Evolutionary conservation across 2,888 invertebrate genomes (phyloP), one percentile per base, ranked within the genome.

Genomic region (Drosophila peninsularis): DNA sequence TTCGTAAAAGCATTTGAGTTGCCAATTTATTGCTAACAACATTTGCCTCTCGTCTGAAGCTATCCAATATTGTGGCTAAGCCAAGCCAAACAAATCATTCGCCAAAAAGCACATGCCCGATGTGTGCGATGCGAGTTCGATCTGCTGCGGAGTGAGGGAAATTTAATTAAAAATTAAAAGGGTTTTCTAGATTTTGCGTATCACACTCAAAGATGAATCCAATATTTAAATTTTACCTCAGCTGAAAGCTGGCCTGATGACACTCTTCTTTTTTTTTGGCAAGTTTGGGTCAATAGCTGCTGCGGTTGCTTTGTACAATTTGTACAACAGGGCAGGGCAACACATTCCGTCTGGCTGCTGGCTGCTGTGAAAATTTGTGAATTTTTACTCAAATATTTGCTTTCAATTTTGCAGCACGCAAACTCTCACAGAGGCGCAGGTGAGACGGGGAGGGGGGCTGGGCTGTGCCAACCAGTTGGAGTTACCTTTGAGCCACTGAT

Each of bases 361-460:
- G 50, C 44, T 53, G 64, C 73, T 77, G 52, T 62, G 54, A 73
- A 80, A 85, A 72, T 76, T 74, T 72, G 68, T 70, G 64, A 80
- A 84, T 84, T 84, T 86, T 84, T 80, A 60, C 57, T 63, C 81
- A 86, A 86, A 85, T 85, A 85, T 85, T 86, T 85, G 82, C 80
- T 75, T 86, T 86, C 77, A 85, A 86, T 86, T 85, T 85, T 74
- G 62, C 54, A 52, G 54, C 69, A 78, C 67, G 62, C 55, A 50
- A 55, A 39, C 41, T 36, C 42, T 32, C 42, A 54, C n/a, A 45
- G 37, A 34, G 34, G 10, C 53, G 10, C 53, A 55, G 60, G 54
- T 34, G 19, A 49, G 36, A 13, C 27, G 17, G 9, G 17, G 34
- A 24, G 17, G 34, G 30, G 30, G 34, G 13, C n/a, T 37, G 34